These are phyloP conservation scores for Psophia crepitans DNA, from an alignment of 2,113 vertebrate species.

Conservation along the genomic window DNA sequence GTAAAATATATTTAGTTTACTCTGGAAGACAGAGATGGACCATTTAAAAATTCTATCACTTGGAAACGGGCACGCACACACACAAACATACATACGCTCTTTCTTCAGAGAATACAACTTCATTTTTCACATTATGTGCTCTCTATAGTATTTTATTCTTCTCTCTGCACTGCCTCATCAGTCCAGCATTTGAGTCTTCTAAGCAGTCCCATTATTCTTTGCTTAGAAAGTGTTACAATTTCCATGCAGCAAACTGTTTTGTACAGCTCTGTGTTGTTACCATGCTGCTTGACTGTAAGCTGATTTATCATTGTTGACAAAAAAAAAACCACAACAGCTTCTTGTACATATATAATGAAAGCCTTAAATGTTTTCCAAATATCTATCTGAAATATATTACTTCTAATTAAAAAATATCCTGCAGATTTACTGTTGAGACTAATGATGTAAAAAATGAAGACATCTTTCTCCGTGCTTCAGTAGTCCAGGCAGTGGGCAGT, in stretches of 20 bases:
- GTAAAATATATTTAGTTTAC: not conserved
- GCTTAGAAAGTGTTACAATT: not conserved
- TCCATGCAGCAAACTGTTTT: not conserved
- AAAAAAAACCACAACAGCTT: not conserved
- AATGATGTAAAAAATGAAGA: not conserved
- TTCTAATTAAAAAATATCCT: slow-evolving; percentile 9
- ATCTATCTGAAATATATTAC: not conserved
- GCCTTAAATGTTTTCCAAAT: not conserved
- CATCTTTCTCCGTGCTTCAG: not conserved
- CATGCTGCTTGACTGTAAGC: not conserved
- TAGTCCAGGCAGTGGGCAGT: not conserved
- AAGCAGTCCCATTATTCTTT: not conserved
- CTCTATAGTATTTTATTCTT: not conserved
- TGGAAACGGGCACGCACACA: fast-evolving
- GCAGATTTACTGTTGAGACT: not conserved
- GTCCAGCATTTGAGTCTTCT: not conserved
- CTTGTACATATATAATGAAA: not conserved
- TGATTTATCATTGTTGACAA: not conserved
- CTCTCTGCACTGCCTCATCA: not conserved
- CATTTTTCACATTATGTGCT: not conserved
- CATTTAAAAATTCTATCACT: not conserved
- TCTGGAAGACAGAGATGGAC: not conserved
- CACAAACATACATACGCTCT: fast-evolving
- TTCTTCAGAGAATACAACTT: not conserved
- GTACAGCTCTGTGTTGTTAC: not conserved